Percentiles rank a stretch among this genome's conserved stretches.
phyloP scores from a whole-genome alignment of 2,888 invertebrate species.

The Caenorhabditis sp. region DNA sequence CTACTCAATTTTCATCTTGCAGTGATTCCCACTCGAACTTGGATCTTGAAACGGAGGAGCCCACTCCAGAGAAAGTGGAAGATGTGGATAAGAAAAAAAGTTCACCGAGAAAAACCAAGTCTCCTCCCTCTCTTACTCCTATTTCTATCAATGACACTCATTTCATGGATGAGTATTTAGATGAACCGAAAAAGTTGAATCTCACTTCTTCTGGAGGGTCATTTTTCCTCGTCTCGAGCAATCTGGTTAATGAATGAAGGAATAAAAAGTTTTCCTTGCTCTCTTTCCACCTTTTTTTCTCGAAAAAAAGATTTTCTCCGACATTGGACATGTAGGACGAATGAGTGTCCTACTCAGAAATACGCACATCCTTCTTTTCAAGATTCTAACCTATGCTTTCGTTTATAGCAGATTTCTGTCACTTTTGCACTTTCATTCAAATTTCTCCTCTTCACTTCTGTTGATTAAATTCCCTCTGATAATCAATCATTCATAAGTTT shows the following conservation, averaged over 20 bases:
- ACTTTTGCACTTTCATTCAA: background rate
- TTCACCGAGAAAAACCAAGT: background rate
- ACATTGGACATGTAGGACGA: conserved; percentile 22
- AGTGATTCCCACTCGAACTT: conserved; percentile 24
- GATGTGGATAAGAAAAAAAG: background rate
- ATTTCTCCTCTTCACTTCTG: background rate
- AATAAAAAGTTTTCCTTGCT: conserved; percentile 12
- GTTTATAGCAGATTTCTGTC: background rate
- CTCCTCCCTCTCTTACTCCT: conserved; percentile 1
- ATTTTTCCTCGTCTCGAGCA: conserved; percentile 60
- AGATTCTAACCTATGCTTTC: conserved; percentile 15
- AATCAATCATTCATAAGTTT: conserved; percentile 29
- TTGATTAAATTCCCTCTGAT: conserved; percentile 9
- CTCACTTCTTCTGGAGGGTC: conserved; percentile 21
- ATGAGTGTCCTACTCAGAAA: conserved; percentile 30
- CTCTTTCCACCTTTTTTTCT: background rate
- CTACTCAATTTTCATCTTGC: conserved; percentile 20
- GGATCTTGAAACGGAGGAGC: conserved; percentile 10
- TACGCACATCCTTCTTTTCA: conserved; percentile 2
- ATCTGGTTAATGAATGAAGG: conserved; percentile 47
- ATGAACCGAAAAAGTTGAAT: conserved; percentile 42
- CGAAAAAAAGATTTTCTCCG: conserved; percentile 16
- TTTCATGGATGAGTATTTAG: conserved; percentile 56
- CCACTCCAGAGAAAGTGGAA: background rate
- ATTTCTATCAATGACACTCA: conserved; percentile 31